Base-by-base conservation (phyloP, 2,888 invertebrate species). In the Liposcelis brunnea region DNA sequence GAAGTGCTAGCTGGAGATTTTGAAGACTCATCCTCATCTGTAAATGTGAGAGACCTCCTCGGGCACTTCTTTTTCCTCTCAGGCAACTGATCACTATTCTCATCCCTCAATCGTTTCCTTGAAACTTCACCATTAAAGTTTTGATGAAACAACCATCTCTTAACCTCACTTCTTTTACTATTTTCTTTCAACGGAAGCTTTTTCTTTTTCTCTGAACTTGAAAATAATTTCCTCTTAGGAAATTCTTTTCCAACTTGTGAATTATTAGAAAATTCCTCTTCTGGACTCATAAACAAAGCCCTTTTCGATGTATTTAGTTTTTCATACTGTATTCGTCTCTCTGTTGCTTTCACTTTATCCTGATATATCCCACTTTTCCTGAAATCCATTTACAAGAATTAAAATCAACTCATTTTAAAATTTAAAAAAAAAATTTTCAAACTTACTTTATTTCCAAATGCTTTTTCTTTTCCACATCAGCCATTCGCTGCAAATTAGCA, bases 401-500 rank as follows among this genome's bases (percentile, higher is more conserved):
- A 26, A 26, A 26, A 26, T 4, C 26, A 26, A 26, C 4, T 35
- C 16, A 16, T 35, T 10, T 32, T 35, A 35, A 15, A 6, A 6
- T 35, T 35, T 35, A 4, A 4, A 6, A 40, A 40, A 40, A 16
- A 40, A 7, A 40, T 19, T 18, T n/a, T 18, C 19, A 40, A 15
- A 10, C 35, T 18, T 40, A 40, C 40, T 40, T 40, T 12, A 40
- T 40, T 18, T 16, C 40, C 6, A 40, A 8, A 19, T 40, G 40
- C 7, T 18, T 40, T 14, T 40, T 40, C 12, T 16, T n/a, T 6
- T 40, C 40, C 6, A 6, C 21, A 5, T 40, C 19, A 8, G 40
- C 15, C 15, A 40, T 14, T 21, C 19, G 31, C 37, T 72, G 70
- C 48, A 77, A 58, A 59, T 71, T 74, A 0, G 79, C 78, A 38